Evolutionary conservation across 2,888 invertebrate species (phyloP).

Genomic region (Trissolcus brochymenae): DNA sequence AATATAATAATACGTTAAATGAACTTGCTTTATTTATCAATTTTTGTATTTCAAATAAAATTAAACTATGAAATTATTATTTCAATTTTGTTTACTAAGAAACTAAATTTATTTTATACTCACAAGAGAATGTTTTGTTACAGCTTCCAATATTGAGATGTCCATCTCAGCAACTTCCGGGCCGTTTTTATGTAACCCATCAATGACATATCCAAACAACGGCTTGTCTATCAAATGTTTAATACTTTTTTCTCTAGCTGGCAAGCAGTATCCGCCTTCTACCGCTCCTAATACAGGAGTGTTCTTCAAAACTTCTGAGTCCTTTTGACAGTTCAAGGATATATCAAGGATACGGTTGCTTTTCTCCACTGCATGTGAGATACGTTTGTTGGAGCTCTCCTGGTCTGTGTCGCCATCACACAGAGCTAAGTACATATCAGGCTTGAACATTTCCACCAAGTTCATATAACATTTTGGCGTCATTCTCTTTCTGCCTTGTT

Average conservation of each 20-base stretch:
- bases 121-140: slow-evolving; percentile 82
- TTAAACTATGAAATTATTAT: background rate
- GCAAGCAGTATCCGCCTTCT: slow-evolving; percentile 85
- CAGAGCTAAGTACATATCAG: slow-evolving; percentile 88
- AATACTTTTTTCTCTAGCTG: slow-evolving; percentile 82
- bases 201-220: slow-evolving; percentile 86
- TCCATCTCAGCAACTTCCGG: slow-evolving; percentile 79
- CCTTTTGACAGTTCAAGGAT: slow-evolving; percentile 82
- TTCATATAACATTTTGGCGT: slow-evolving; percentile 86
- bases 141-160: slow-evolving; percentile 78
- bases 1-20: slow-evolving; percentile 22
- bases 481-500: slow-evolving; percentile 84
- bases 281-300: slow-evolving; percentile 82
- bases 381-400: slow-evolving; percentile 83
- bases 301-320: slow-evolving; percentile 78
- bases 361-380: slow-evolving; percentile 84
- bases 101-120: slow-evolving; percentile 64
- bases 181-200: slow-evolving; percentile 88
- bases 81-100: slow-evolving; percentile 1
- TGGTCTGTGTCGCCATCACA: slow-evolving; percentile 86
- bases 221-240: slow-evolving; percentile 79
- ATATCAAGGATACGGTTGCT: slow-evolving; percentile 82
- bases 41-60: slow-evolving; percentile 5
- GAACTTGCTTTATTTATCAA: background rate
- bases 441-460: slow-evolving; percentile 85